These are phyloP conservation scores for Matsumyia berberina DNA, from an alignment of 2,888 invertebrate genomes.

Conservation along the genomic window DNA sequence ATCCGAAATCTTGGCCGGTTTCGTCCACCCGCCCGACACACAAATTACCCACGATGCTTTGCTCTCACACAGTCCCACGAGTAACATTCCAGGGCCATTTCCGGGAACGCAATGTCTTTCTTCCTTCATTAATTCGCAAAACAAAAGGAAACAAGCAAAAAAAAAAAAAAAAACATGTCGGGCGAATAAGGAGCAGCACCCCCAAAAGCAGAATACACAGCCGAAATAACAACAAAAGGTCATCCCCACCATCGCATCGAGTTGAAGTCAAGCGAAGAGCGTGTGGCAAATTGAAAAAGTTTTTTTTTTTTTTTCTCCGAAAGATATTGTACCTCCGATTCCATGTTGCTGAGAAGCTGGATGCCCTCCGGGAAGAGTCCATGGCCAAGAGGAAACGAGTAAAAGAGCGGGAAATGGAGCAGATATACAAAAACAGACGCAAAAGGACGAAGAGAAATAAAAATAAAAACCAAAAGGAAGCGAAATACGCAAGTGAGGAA, in stretches of 20 bases:
- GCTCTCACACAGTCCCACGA: slow-evolving; percentile 43
- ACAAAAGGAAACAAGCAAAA: slow-evolving; percentile 28
- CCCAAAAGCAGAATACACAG: background rate
- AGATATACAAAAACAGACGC: background rate
- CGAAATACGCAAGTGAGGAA: slow-evolving; percentile 45
- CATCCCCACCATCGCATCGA: slow-evolving; percentile 39
- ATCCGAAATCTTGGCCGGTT: slow-evolving; percentile 13
- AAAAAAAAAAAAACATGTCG: slow-evolving; percentile 46
- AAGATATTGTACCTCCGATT: no score
- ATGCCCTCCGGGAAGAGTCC: slow-evolving; percentile 7
- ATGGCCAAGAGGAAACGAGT: background rate
- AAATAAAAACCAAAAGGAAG: slow-evolving; percentile 21
- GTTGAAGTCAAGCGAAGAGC: slow-evolving; percentile 57
- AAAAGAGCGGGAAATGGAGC: background rate
- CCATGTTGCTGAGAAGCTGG: background rate
- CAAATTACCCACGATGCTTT: slow-evolving; percentile 34
- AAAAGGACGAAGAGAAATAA: background rate
- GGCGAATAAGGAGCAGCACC: slow-evolving; percentile 24
- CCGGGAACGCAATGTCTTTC: slow-evolving; percentile 61
- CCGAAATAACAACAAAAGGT: slow-evolving; percentile 59
- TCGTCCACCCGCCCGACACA: background rate
- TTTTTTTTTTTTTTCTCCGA: slow-evolving; percentile 26
- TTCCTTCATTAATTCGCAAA: slow-evolving; percentile 67
- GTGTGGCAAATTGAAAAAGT: slow-evolving; percentile 72
- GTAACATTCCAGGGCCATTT: slow-evolving; percentile 51